Evolutionary conservation across 2,888 invertebrate species (phyloP), one percentile per base, ranked within the genome.

Genomic region (Acanthacorydalis orientalis): DNA sequence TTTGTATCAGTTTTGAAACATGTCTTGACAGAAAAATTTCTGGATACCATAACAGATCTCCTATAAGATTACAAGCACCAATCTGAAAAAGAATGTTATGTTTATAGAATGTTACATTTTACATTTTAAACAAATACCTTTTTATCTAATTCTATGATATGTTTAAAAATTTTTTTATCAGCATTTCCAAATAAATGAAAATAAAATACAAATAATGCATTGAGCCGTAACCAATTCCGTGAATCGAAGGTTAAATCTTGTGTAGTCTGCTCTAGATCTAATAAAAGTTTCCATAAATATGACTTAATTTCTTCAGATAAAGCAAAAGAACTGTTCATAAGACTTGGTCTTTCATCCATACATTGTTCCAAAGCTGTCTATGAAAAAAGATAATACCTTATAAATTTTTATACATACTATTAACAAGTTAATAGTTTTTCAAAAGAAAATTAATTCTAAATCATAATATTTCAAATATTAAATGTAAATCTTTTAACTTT

Each of bases 21-120:
- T 78, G 74, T 54, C 75, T 74, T 42, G 72, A 65, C 4, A 95
- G 69, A 65, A 93, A 95, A 55, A 77, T 74, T 60, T 83, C 84
- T 0, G 93, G 88, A 57, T 83, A 79, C 90, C 91, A 95, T 47
- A 88, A 64, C 12, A 84, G 72, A 59, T 85, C 85, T 1, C 88
- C 90, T 49, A 78, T 72, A 33, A 96, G 65, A 42, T 82, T 80
- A 49, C 91, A 78, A 33, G 83, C 83, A 53, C 84, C 83, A 41
- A 84, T 75, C 77, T 85, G 61, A 11, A 68, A 68, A 48, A 41
- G 45, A 48, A 52, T 43, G 43, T 7, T n/a, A n/a, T 31, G n/a
- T 47, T 12, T 48, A 23, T n/a, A 2, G 14, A 46, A 31, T 38
- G 14, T 6, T 23, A n/a, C 32, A 37, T 15, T 11, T 34, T 9